Base-by-base conservation (phyloP, 2,113 vertebrate species). In the Pycnonotus jocosus region DNA sequence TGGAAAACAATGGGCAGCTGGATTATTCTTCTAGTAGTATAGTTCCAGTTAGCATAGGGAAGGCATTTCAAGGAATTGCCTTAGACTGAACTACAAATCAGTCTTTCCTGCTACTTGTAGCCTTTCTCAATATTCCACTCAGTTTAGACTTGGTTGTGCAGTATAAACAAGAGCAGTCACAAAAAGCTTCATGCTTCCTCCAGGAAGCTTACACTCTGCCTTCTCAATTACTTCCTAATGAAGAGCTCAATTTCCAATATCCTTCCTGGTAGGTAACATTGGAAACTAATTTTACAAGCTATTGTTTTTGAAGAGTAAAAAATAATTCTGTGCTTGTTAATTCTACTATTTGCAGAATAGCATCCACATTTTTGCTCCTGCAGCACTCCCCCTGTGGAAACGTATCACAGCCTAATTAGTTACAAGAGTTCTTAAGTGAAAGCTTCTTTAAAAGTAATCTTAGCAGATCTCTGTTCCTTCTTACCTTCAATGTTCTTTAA, bases 391-490 rank as follows among this genome's bases (percentile, higher is more conserved):
- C 37, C 30, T 54, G 28, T 23, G 62, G 84, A 95, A 92, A 65
- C 7, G 9, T 69, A 73, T 60, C 69, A 44, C 47, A 81, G 47
- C 61, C 71, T 93, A 88, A 94, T 85, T 95, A 95, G 80, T 85
- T 57, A 54, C 30, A 80, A 87, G 93, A 86, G 92, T 82, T 94
- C 86, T 94, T 91, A 94, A 62, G 80, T 74, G 54, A 94, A 96
- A 97, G 81, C 79, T 76, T 86, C 92, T 96, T 92, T 94, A 92
- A 88, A 95, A 95, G 79, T 87, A 93, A 81, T 96, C 96, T 82
- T 85, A 79, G 58, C 56, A 64, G 80, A 92, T 82, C 73, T 91
- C 24, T 88, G 45, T 65, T 90, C 85, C 88, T 56, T 96, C 74
- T 80, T 95, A 83, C 64, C 66, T 47, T 93, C 68, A 53, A 85